Evolutionary conservation across 2,797 vertebrate species (phyloP).

Genomic region (Hyperoplus lanceolatus): DNA sequence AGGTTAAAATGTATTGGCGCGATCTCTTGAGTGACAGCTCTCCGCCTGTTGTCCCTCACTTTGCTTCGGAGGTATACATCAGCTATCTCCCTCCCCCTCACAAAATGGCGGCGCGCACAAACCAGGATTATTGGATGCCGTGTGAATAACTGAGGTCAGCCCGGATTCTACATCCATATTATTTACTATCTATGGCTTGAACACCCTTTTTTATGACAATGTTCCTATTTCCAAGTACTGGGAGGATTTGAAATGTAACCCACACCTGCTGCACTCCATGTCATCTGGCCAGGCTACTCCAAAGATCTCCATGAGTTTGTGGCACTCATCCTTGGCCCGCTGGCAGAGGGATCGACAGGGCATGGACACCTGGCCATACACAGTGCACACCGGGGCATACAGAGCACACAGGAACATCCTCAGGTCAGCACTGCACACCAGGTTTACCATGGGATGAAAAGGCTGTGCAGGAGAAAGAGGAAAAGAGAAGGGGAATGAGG

Average conservation of each 20-base stretch:
- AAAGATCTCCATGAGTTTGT: slow-evolving; percentile 96
- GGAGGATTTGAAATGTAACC: slow-evolving; percentile 12
- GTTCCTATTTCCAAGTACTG: not conserved
- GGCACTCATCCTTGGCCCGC: slow-evolving; percentile 90
- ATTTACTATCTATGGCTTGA: not conserved
- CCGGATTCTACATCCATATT: too few species aligned
- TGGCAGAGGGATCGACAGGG: slow-evolving; percentile 93
- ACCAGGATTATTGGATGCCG: too few species aligned
- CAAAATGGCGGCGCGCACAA: too few species aligned
- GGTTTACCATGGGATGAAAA: slow-evolving; percentile 96
- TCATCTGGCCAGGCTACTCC: slow-evolving; percentile 95
- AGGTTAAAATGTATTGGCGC: too few species aligned
- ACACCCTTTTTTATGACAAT: not conserved
- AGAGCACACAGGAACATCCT: slow-evolving; percentile 95
- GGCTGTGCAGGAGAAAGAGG: slow-evolving; percentile 80
- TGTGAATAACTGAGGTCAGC: too few species aligned
- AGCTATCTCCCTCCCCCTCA: too few species aligned
- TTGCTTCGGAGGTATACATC: too few species aligned
- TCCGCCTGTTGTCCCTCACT: too few species aligned
- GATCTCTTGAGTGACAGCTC: too few species aligned
- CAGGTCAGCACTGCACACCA: slow-evolving; percentile 93
- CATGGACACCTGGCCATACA: slow-evolving; percentile 92
- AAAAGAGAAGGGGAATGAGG: not conserved
- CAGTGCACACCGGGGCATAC: slow-evolving; percentile 93
- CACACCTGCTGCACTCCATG: slow-evolving; percentile 94